These are phyloP conservation scores for Cinclus mexicanus DNA, from an alignment of 2,113 vertebrate genomes.

Conservation along the genomic window DNA sequence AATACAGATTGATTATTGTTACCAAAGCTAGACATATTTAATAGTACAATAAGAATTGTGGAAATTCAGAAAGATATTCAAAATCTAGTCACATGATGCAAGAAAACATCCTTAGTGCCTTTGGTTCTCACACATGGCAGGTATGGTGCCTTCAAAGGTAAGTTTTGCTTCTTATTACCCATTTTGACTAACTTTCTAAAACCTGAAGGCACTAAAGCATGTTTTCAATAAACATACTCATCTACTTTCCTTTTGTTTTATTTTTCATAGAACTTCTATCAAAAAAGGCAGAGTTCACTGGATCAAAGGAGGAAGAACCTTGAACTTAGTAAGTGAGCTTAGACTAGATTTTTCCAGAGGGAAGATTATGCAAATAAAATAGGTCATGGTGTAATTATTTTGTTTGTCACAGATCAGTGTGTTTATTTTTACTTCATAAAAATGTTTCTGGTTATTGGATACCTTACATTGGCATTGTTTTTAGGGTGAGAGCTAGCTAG, in stretches of 20 bases:
- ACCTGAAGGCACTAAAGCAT: neutral
- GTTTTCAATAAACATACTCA: neutral
- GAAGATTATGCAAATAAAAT: neutral
- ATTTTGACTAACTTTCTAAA: neutral
- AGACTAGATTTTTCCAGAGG: neutral
- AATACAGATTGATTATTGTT: neutral
- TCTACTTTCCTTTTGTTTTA: neutral
- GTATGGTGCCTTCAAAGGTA: neutral
- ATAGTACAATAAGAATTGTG: neutral
- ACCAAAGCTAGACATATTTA: neutral
- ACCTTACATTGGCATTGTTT: neutral
- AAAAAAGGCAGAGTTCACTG: neutral
- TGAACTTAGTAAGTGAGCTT: neutral
- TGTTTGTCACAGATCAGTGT: neutral
- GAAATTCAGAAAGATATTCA: neutral
- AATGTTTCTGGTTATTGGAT: neutral
- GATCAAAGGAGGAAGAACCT: neutral
- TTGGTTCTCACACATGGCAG: fast-evolving
- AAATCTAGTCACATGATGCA: neutral
- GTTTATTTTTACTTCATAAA: neutral
- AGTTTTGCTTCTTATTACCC: neutral
- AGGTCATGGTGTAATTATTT: neutral
- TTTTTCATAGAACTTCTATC: neutral
- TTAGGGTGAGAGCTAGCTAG: neutral
- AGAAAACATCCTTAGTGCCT: neutral